Evolutionary conservation across 1,140 invertebrate genomes (phyloP).

Genomic region (Lanistes nyassanus): DNA sequence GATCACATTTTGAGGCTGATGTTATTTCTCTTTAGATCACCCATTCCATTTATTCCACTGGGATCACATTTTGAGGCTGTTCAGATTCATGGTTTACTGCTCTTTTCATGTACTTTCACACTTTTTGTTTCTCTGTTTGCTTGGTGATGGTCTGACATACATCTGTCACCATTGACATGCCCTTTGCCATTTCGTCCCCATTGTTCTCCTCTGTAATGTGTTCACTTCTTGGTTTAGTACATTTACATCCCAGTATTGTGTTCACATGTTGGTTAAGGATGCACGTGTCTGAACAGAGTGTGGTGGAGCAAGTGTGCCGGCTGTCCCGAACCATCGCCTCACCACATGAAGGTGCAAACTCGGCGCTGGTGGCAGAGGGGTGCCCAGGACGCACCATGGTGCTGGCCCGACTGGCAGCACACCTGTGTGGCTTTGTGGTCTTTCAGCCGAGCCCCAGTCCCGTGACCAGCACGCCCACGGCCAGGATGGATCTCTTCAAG

Average conservation of each 20-base stretch:
- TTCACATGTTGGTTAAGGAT: too few relatives aligned
- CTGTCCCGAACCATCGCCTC: slow-evolving; percentile 61
- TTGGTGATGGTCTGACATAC: too few relatives aligned
- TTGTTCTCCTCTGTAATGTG: too few relatives aligned
- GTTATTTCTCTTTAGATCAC: too few relatives aligned
- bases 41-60: too few relatives aligned
- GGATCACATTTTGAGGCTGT: too few relatives aligned
- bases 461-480: slow-evolving; percentile 34
- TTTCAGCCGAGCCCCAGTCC: slow-evolving; percentile 58
- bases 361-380: slow-evolving; percentile 60
- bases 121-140: neutral
- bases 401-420: slow-evolving; percentile 60
- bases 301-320: slow-evolving; percentile 62
- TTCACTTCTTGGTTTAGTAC: too few relatives aligned
- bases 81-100: too few relatives aligned
- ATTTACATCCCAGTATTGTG: too few relatives aligned
- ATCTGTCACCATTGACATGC: too few relatives aligned
- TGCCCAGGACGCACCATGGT: slow-evolving; percentile 57
- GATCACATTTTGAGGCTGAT: too few relatives aligned
- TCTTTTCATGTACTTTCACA: neutral
- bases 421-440: slow-evolving; percentile 61
- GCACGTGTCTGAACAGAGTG: slow-evolving; percentile 42
- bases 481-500: slow-evolving; percentile 62
- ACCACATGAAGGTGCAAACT: slow-evolving; percentile 62
- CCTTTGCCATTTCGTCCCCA: too few relatives aligned